These are phyloP conservation scores for Sceloporus tristichus DNA, from an alignment of 2,113 vertebrate genomes.

Conservation along the genomic window DNA sequence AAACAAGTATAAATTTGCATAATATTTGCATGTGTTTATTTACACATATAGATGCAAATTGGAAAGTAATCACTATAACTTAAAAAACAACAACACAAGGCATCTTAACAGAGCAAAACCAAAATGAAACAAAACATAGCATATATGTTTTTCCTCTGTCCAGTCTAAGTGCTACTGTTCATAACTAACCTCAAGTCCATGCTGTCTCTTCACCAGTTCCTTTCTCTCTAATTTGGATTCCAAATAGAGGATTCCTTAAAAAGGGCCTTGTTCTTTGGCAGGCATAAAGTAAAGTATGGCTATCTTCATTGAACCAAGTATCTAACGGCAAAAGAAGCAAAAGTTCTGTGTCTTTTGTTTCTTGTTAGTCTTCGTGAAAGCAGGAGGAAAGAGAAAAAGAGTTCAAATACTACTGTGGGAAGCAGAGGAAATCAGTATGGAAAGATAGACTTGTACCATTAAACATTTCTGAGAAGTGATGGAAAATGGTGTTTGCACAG, in stretches of 20 bases:
- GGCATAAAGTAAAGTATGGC: no score
- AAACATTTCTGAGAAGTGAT: background rate
- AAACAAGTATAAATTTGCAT: background rate
- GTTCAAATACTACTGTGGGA: slow-evolving; percentile 15
- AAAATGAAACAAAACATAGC: background rate
- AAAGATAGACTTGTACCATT: background rate
- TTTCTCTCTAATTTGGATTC: no score
- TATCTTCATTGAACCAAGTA: background rate
- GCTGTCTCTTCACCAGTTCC: no score
- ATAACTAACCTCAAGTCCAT: no score
- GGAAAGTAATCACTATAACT: background rate
- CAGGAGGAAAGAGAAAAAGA: background rate
- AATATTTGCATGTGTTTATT: background rate
- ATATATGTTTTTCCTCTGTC: background rate
- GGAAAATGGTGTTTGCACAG: background rate
- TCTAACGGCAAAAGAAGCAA: background rate
- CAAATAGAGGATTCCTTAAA: no score
- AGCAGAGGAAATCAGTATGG: slow-evolving; percentile 26
- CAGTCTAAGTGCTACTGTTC: background rate
- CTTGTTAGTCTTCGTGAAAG: background rate
- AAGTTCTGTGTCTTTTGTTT: background rate
- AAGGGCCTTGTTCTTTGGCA: no score
- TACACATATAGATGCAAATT: background rate
- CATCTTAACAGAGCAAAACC: background rate
- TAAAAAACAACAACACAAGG: background rate